Evolutionary conservation across 2,797 vertebrate species (phyloP).

Genomic region (Myoxocephalus aenaeus): DNA sequence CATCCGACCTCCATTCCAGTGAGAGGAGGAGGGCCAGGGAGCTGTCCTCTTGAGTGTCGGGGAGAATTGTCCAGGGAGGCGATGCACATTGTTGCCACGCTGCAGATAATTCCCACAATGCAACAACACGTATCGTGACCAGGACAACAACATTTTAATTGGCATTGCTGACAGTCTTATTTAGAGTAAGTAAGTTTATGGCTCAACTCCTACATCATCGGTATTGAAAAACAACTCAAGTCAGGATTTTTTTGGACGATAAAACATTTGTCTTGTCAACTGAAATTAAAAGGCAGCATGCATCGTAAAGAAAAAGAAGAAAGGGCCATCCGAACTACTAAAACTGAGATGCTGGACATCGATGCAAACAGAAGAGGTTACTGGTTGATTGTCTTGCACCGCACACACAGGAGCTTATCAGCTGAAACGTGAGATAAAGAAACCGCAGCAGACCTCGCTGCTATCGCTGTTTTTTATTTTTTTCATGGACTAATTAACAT

Average conservation of each 20-base stretch:
- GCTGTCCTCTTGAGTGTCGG: slow-evolving; percentile 53
- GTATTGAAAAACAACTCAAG: slow-evolving; percentile 2
- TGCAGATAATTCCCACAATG: slow-evolving; percentile 54
- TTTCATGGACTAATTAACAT: slow-evolving; percentile 47
- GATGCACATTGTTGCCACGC: slow-evolving; percentile 31
- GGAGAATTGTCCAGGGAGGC: slow-evolving; percentile 41
- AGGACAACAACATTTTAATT: slow-evolving; percentile 53
- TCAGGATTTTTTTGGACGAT: slow-evolving; percentile 3
- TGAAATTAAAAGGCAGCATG: slow-evolving; percentile 32
- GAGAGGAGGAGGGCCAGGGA: slow-evolving; percentile 51
- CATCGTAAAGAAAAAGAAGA: neutral
- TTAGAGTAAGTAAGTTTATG: slow-evolving; percentile 19
- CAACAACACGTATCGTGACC: slow-evolving; percentile 39
- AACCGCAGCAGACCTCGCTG: neutral
- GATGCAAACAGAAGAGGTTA: neutral
- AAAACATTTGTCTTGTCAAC: slow-evolving; percentile 1
- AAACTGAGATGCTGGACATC: slow-evolving; percentile 6
- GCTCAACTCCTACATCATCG: slow-evolving; percentile 11
- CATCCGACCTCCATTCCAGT: slow-evolving; percentile 69
- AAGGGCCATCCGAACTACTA: neutral
- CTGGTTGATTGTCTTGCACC: slow-evolving; percentile 14
- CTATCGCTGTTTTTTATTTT: slow-evolving; percentile 20
- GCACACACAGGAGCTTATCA: slow-evolving; percentile 10
- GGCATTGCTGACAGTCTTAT: slow-evolving; percentile 42
- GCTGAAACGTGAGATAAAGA: slow-evolving; percentile 14